Percentiles rank a stretch among this genome's conserved stretches.
Evolutionary conservation across 2,113 vertebrate genomes (phyloP).

Genomic region (Gadus chalcogrammus): DNA sequence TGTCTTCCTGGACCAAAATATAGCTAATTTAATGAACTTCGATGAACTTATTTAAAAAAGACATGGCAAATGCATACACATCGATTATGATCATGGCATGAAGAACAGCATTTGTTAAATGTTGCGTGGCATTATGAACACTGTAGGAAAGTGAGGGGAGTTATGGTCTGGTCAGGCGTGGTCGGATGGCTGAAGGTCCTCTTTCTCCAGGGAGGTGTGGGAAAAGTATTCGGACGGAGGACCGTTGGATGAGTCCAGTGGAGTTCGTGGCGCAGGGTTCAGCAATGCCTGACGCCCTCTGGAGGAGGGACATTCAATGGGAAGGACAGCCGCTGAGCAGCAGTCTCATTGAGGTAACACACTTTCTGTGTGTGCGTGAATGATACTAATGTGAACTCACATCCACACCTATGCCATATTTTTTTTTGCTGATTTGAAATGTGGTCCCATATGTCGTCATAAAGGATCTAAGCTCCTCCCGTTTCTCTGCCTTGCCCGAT

Average conservation of each 20-base stretch:
- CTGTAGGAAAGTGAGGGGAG: too few species aligned
- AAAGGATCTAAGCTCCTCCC: too few species aligned
- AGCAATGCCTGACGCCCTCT: constrained; percentile 7
- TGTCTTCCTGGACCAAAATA: too few species aligned
- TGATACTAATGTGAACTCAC: too few species aligned
- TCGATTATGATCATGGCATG: background rate
- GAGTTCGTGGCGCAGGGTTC: constrained; percentile 49
- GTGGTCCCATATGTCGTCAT: too few species aligned
- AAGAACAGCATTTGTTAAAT: background rate
- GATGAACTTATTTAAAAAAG: too few species aligned
- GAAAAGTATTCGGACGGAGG: constrained; percentile 66
- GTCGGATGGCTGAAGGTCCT: too few species aligned
- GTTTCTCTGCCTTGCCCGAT: too few species aligned
- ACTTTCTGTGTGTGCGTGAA: too few species aligned
- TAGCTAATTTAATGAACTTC: too few species aligned
- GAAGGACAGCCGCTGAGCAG: constrained; percentile 51
- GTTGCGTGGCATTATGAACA: background rate
- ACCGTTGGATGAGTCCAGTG: constrained; percentile 60
- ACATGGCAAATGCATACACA: constrained; percentile 15
- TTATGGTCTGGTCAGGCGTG: background rate
- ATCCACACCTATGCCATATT: too few species aligned
- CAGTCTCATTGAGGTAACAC: constrained; percentile 50
- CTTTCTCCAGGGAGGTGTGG: constrained; percentile 44
- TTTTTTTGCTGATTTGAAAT: too few species aligned
- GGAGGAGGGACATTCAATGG: constrained; percentile 60